Base-by-base conservation (phyloP, 2,888 invertebrate species). In the Spilosoma lubricipeda region DNA sequence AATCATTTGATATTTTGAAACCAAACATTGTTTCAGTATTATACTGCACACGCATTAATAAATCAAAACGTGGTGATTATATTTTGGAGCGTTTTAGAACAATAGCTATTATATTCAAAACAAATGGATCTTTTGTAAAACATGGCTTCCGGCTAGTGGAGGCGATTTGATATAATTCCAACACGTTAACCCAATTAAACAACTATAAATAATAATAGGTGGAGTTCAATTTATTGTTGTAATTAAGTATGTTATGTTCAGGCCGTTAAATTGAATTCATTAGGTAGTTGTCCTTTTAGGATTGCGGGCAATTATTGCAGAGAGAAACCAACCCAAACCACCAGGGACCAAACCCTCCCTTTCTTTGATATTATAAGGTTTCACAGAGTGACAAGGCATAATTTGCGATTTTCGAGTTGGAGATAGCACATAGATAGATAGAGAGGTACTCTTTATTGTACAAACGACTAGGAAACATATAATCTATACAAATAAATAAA, bases 51-150 rank as follows among this genome's bases (percentile, higher is more conserved):
- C 77, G 77, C 82, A 82, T 81, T 70, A 78, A 92, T 94, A 94
- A 94, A 94, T 94, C 92, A 93, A 91, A 91, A 91, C 91, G 90
- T 91, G 91, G 90, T 88, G 89, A 93, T 93, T 93, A 93, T 90
- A 90, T 93, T 93, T 89, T 86, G 78, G 91, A 90, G 87, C 89
- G 88, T 88, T 85, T 85, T 90, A 90, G 91, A 94, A 95, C 95
- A 95, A 95, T 95, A 87, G 93, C 95, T 89, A 95, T 95, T 94
- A 95, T 94, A 90, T 92, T 92, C 91, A 90, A 90, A 92, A 90
- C 91, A 93, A 93, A 94, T 93, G 92, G 91, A 91, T 89, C 89
- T 90, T 90, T 91, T 91, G 87, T 92, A 92, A 93, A 91, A 89
- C 88, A 93, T 93, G 86, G 91, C 93, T 94, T 95, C 94, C 94